Conservation (phyloP, 2,888 invertebrate genomes). For the Cheilosia grossa region DNA sequence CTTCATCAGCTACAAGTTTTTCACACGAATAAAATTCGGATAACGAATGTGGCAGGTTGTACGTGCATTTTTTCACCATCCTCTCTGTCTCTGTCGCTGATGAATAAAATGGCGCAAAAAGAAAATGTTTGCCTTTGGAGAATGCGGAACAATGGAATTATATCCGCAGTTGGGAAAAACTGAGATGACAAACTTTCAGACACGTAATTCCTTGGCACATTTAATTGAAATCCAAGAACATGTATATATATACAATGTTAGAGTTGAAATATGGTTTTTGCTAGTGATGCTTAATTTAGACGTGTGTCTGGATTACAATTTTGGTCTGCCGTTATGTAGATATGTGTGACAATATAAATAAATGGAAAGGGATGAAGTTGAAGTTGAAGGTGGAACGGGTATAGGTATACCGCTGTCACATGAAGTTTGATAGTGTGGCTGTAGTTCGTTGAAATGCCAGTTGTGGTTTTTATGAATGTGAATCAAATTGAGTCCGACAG, state of each 20-base stretch:
- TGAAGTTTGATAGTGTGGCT: too few relatives aligned
- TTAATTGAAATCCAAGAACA: conserved; percentile 72
- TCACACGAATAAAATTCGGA: conserved; percentile 61
- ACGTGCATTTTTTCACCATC: conserved; percentile 45
- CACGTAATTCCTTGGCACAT: conserved; percentile 67
- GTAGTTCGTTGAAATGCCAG: too few relatives aligned
- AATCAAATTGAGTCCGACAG: too few relatives aligned
- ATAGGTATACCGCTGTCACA: too few relatives aligned
- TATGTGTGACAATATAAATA: too few relatives aligned
- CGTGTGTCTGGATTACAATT: conserved; percentile 15
- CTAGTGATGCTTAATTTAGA: conserved; percentile 41
- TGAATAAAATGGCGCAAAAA: conserved; percentile 38
- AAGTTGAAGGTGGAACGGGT: too few relatives aligned
- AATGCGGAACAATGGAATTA: not conserved
- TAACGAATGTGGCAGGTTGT: conserved; percentile 67
- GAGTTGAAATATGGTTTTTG: conserved; percentile 36
- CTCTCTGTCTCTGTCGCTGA: conserved; percentile 21
- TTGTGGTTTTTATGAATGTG: too few relatives aligned
- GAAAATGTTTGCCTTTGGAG: conserved; percentile 6
- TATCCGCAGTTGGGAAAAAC: conserved; percentile 23
- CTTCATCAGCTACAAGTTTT: conserved; percentile 49
- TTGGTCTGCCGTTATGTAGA: not conserved
- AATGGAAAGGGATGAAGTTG: too few relatives aligned
- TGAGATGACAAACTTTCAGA: conserved; percentile 70
- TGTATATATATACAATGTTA: too few relatives aligned